These are phyloP conservation scores for Penaeus japonicus DNA, from an alignment of 1,140 invertebrate species.

Conservation along the genomic window DNA sequence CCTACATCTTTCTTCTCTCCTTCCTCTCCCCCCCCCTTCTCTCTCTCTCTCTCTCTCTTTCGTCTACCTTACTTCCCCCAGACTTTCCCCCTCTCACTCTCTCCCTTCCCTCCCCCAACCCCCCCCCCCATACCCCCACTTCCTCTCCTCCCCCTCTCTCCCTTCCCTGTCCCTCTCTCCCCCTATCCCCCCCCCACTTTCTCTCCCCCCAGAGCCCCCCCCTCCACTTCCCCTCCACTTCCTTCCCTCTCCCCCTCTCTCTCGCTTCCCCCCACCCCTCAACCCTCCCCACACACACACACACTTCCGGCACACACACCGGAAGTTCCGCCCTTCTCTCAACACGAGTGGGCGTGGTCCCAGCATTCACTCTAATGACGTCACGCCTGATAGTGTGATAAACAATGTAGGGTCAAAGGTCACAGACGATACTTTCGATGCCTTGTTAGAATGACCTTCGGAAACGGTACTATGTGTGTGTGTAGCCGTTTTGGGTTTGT, in stretches of 20 bases:
- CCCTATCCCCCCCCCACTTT: neutral
- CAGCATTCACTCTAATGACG: neutral
- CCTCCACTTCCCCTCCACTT: too few relatives aligned
- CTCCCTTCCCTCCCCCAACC: neutral
- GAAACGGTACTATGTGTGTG: too few relatives aligned
- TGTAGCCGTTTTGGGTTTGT: too few relatives aligned
- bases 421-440: too few relatives aligned
- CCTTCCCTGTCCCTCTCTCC: too few relatives aligned
- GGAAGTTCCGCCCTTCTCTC: neutral
- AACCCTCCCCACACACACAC: neutral
- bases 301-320: neutral
- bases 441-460: too few relatives aligned
- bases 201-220: neutral
- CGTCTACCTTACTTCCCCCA: neutral
- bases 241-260: neutral
- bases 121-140: too few relatives aligned
- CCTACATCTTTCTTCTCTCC: neutral
- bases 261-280: neutral
- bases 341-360: neutral
- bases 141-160: too few relatives aligned
- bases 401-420: too few relatives aligned
- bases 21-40: neutral
- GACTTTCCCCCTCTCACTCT: neutral
- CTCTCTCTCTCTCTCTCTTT: neutral
- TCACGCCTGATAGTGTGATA: too few relatives aligned